These are phyloP conservation scores for Limnephilus auricula DNA, from an alignment of 2,888 invertebrate species.

Conservation along the genomic window DNA sequence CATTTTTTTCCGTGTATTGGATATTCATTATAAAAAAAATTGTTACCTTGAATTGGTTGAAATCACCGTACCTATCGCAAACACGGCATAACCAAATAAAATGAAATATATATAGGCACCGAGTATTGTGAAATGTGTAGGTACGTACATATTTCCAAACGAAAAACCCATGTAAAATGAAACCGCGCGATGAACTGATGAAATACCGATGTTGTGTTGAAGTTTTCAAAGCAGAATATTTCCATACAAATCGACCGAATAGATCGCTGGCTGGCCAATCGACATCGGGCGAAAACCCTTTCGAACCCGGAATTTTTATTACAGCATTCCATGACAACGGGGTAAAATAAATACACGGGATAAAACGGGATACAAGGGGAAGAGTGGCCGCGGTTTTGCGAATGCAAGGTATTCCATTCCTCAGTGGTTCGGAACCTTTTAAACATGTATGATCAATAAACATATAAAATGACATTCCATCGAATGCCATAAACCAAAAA, in stretches of 20 bases:
- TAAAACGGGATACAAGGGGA: conserved; percentile 7
- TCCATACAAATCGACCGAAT: conserved; percentile 41
- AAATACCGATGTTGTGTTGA: conserved; percentile 20
- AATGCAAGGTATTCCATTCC: conserved; percentile 17
- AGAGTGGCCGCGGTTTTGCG: conserved; percentile 49
- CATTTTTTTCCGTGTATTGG: too few species aligned
- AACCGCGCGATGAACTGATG: conserved; percentile 36
- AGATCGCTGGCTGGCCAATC: conserved; percentile 13
- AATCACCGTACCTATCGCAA: too few species aligned
- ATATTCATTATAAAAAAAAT: too few species aligned
- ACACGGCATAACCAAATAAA: too few species aligned
- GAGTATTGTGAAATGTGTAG: not conserved
- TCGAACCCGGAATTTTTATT: conserved; percentile 58
- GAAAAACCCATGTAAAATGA: not conserved
- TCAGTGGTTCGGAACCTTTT: not conserved
- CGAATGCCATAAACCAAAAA: too few species aligned
- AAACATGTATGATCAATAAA: too few species aligned
- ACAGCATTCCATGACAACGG: conserved; percentile 52
- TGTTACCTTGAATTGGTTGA: too few species aligned
- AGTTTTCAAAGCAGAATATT: conserved; percentile 35
- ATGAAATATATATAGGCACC: not conserved
- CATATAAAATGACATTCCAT: too few species aligned
- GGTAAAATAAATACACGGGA: conserved; percentile 40
- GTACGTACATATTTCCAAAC: not conserved
- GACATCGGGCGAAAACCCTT: conserved; percentile 33